Base-by-base conservation (phyloP, 1,140 invertebrate species). In the Trichogramma pretiosum region DNA sequence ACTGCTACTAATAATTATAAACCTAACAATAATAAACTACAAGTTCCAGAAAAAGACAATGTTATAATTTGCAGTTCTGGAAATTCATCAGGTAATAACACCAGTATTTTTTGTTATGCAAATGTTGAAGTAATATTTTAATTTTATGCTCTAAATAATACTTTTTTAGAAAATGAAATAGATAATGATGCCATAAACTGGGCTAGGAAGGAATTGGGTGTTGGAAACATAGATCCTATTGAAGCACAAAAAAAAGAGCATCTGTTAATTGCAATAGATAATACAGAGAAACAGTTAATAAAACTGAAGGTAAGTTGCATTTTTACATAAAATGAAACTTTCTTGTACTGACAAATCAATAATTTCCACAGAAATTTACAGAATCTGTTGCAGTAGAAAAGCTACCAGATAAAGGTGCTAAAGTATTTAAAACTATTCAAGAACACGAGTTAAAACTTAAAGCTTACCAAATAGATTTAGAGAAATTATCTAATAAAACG, bases 341-440 rank as follows among this genome's bases (percentile, higher is more conserved):
- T 46, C 30, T 26, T 41, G 23, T 34, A 39, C 18, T 13, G 35
- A 53, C 36, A 37, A 41, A 9, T 38, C 40, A 55, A 42, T 35
- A 46, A 43, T 48, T 45, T 35, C 54, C 59, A 21, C 50, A 78
- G 74, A 60, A 67, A 46, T 53, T 77, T 3, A 50, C 75, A 14
- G 58, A 64, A 21, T 61, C 67, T 10, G 65, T 73, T 55, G 75
- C 78, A 45, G 43, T 78, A 36, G 49, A 66, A 7, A 57, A 60
- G 0, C 56, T 81, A 10, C 77, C 77, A 2, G 77, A 81, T 54
- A 68, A 71, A 26, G 76, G 77, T 1, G 54, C 57, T 36, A 73
- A 65, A 56, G 58, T 79, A 4, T 57, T 65, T 16, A 41, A 69
- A 35, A 64, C 66, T 22, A 65, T 71, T 19, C 59, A 56, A 3